A percentile compares a stretch with the other conserved stretches of the same genome.
Evolutionary conservation across 2,888 invertebrate genomes (phyloP).

Genomic region (Seira musarum): DNA sequence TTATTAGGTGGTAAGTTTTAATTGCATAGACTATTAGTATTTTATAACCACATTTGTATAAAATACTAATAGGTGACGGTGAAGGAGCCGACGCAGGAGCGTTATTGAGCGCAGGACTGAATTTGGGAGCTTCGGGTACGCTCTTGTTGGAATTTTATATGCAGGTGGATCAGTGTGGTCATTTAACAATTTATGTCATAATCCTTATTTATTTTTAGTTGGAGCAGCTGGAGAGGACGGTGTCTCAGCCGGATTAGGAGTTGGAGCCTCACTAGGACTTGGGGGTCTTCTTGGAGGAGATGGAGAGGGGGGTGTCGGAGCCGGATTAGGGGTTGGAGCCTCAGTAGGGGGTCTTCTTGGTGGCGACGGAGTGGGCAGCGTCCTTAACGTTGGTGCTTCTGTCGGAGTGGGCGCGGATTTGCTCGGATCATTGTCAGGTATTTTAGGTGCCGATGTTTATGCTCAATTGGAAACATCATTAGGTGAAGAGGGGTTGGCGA

Average conservation of each 20-base stretch:
- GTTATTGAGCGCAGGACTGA: neutral
- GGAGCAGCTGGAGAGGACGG: neutral
- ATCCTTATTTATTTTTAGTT: no score
- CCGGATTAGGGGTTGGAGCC: neutral
- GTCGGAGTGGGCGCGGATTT: neutral
- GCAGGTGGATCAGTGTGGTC: neutral
- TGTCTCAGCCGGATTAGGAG: neutral
- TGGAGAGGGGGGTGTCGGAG: neutral
- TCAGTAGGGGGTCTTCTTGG: neutral
- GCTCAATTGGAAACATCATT: no score
- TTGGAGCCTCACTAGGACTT: neutral
- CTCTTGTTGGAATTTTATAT: neutral
- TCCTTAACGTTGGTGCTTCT: no score
- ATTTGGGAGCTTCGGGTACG: neutral
- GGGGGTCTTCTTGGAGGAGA: neutral
- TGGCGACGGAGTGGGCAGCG: neutral
- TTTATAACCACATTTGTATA: no score
- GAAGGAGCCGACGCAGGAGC: neutral
- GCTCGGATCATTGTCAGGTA: neutral
- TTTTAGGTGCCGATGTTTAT: no score
- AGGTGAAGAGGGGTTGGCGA: neutral
- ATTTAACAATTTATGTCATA: no score
- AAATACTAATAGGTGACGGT: no score
- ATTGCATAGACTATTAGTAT: neutral
- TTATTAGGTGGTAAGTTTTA: neutral